Percentiles rank a stretch among this genome's conserved stretches.
phyloP scores from a whole-genome alignment of 2,797 vertebrate genomes.

The Aratinga solstitialis region DNA sequence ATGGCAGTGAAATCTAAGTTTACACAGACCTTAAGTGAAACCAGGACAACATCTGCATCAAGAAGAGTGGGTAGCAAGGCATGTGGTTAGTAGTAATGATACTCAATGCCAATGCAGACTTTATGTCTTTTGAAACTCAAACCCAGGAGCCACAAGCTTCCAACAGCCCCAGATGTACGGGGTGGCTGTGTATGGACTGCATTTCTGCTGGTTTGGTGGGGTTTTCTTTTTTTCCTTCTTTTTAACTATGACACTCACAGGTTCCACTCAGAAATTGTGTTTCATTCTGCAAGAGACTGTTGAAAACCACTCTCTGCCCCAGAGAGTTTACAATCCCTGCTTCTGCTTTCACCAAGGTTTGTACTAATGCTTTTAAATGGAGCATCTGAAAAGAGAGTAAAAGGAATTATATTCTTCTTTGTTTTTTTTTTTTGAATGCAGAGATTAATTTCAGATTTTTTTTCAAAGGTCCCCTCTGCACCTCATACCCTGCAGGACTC shows the following conservation, averaged over 20 bases:
- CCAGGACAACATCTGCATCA: not conserved
- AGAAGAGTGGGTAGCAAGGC: not conserved
- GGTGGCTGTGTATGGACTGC: not conserved
- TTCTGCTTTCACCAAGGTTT: not conserved
- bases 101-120: fast-evolving
- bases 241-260: not conserved
- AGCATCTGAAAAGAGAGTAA: not conserved
- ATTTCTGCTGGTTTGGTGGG: not conserved
- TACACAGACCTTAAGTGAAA: not conserved
- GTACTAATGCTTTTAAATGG: not conserved
- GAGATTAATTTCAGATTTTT: not conserved
- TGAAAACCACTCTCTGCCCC: not conserved
- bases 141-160: not conserved
- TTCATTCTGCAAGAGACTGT: not conserved
- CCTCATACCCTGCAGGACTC: not conserved
- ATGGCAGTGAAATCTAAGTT: not conserved
- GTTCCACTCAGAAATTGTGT: not conserved
- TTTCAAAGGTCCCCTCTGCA: not conserved
- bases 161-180: not conserved
- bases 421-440: not conserved
- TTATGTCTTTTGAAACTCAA: not conserved
- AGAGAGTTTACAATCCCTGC: not conserved
- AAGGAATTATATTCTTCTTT: not conserved
- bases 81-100: not conserved
- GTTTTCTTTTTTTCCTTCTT: not conserved